Evolutionary conservation across 1,140 invertebrate genomes (phyloP).

Genomic region (Ephestia elutella): DNA sequence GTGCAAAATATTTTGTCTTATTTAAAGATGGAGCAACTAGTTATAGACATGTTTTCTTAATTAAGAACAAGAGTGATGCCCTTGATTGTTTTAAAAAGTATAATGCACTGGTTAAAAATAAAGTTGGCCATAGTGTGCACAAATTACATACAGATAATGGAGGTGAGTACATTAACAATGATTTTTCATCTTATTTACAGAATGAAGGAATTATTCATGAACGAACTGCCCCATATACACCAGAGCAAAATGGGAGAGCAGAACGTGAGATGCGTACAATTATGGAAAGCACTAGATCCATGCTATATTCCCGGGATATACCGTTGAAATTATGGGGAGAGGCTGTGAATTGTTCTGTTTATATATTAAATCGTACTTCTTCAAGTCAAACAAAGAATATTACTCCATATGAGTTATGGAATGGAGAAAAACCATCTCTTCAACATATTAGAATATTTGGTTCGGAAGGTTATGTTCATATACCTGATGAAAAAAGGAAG

Average conservation of each 20-base stretch:
- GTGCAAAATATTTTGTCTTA: too few relatives aligned
- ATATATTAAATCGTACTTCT: constrained; percentile 33
- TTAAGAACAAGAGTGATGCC: constrained; percentile 23
- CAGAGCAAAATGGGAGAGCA: constrained; percentile 18
- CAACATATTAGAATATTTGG: constrained; percentile 30
- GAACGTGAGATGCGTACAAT: constrained; percentile 16
- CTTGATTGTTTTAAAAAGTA: too few relatives aligned
- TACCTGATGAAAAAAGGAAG: constrained; percentile 19
- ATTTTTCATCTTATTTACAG: constrained; percentile 12
- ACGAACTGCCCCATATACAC: constrained; percentile 19
- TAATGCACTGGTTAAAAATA: too few relatives aligned
- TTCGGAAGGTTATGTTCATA: constrained; percentile 28
- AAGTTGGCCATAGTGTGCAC: too few relatives aligned
- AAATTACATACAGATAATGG: too few relatives aligned
- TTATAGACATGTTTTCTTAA: constrained; percentile 21
- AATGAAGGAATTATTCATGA: constrained; percentile 16
- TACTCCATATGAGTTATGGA: constrained; percentile 25
- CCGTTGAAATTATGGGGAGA: too few relatives aligned
- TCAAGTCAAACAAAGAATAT: constrained; percentile 20
- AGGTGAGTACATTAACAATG: too few relatives aligned
- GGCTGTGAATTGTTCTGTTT: too few relatives aligned
- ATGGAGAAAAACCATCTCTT: constrained; percentile 20
- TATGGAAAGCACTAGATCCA: constrained; percentile 20
- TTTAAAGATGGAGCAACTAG: constrained; percentile 27
- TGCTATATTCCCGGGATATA: constrained; percentile 7